Evolutionary conservation across 2,797 vertebrate species (phyloP).

Genomic region (Rallus crepitans): DNA sequence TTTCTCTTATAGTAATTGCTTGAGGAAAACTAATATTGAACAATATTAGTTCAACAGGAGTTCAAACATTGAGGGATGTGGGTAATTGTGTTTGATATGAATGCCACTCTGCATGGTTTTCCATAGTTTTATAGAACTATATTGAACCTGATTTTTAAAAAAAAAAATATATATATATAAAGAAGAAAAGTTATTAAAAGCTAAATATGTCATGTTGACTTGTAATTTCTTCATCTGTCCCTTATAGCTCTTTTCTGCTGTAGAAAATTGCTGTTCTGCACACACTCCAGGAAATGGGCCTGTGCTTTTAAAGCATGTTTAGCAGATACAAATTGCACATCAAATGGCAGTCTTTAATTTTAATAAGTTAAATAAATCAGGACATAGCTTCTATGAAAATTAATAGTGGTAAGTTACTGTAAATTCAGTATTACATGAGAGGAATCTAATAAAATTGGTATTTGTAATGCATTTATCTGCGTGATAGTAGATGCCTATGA

Average conservation of each 20-base stretch:
- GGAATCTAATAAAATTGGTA: not conserved
- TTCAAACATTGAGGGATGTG: not conserved
- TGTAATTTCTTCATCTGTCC: not conserved
- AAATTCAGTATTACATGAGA: not conserved
- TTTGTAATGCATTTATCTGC: not conserved
- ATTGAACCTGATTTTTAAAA: not conserved
- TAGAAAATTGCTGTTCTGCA: not conserved
- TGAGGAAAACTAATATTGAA: not conserved
- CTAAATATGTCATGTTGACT: not conserved
- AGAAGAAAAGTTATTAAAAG: not conserved
- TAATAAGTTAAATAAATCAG: not conserved
- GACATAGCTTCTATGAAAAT: not conserved
- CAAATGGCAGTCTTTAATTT: not conserved
- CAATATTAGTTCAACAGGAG: too few relatives aligned
- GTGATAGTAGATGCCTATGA: not conserved
- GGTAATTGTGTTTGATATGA: not conserved
- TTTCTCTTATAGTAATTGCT: not conserved
- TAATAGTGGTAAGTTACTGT: not conserved
- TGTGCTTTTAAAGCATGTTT: not conserved
- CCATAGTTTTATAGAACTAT: not conserved
- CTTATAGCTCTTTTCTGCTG: not conserved
- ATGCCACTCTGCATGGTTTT: not conserved
- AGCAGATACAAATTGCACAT: not conserved
- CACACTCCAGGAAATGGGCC: not conserved
- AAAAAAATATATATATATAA: not conserved